Evolutionary conservation across 1,140 invertebrate genomes (phyloP), one percentile per base, ranked within the genome.

Genomic region (Magallana ariakensis): DNA sequence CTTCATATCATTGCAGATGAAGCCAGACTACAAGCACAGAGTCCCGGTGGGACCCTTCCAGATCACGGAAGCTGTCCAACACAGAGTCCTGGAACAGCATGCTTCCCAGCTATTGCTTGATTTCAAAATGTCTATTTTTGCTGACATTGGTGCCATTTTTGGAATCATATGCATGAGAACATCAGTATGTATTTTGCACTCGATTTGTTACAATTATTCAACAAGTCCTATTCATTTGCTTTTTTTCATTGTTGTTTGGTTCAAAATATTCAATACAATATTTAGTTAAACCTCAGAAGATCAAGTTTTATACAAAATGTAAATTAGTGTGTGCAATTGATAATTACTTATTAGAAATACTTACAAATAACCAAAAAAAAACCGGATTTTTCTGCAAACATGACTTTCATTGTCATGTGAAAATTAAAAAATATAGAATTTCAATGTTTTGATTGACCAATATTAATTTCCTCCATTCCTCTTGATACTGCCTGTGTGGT

Each of bases 71-170:
- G 58, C 58, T 13, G 58, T 60, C n/a, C 15, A 11, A n/a, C 15
- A 60, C n/a, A 60, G n/a, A 60, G n/a, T 60, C 58, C n/a, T 60
- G 58, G 58, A n/a, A 60, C 58, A 60, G 3, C 58, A 60, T 60
- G 58, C 58, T 13, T 13, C 15, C n/a, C 15, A 60, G 5, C n/a
- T 60, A 60, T 13, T 60, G 58, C 13, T 60, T 6, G 58, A 60
- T 60, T 60, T 60, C 15, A 60, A 60, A 11, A 60, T 15, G 11
- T 60, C 58, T 16, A 0, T 60, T n/a, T n/a, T 60, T 13, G 58
- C 58, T 16, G 58, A 60, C 15, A 60, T 60, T 60, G 58, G 58
- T 13, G 58, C n/a, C 58, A 60, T 60, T 60, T 60, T 60, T 60
- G 58, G 58, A 60, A 60, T 60, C 15, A 16, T 60, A 60, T 60